Base-by-base conservation (phyloP, 2,797 vertebrate genomes). In the Chrysocyon brachyurus region DNA sequence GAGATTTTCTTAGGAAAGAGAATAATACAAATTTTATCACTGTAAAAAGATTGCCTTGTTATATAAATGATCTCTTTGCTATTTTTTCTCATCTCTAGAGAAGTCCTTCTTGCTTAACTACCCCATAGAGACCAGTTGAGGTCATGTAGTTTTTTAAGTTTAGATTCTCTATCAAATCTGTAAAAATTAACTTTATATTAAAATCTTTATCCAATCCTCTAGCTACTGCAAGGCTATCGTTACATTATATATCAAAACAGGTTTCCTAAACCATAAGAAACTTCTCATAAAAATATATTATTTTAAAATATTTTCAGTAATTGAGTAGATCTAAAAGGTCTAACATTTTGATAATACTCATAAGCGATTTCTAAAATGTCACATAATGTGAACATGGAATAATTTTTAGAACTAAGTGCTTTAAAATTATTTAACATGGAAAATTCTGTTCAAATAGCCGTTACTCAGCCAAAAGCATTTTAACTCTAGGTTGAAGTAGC, bases 321-420 rank as follows among this genome's bases (percentile, higher is more conserved):
- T 85, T 81, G 31, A 90, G 26, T 94, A 64, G 59, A 87, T 93
- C n/a, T 94, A 90, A 96, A 94, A 96, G 86, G 46, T 64, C 93
- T 78, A 61, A 54, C 86, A 97, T 97, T 97, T 95, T 96, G 97
- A 92, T 96, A 70, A 88, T 63, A 95, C 24, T 97, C 90, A 78
- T 82, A 72, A 94, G 59, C 12, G 79, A 75, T 83, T 97, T 93
- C 91, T 98, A 64, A 97, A 88, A 90, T 98, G 59, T 93, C 95
- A 90, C 83, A 90, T 91, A 24, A 85, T 88, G 21, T 36, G 28
- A 97, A 82, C 12, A 61, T 88, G 63, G 59, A 91, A 79, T 73
- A 72, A 77, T 93, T 96, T 97, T 31, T 85, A 88, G 96, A 94
- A 94, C 40, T 75, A 86, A 81, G 24, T 83, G 21, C 12, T 87